These are phyloP conservation scores for Orientallactaga bullata DNA, from an alignment of 2,113 vertebrate genomes.

Conservation along the genomic window DNA sequence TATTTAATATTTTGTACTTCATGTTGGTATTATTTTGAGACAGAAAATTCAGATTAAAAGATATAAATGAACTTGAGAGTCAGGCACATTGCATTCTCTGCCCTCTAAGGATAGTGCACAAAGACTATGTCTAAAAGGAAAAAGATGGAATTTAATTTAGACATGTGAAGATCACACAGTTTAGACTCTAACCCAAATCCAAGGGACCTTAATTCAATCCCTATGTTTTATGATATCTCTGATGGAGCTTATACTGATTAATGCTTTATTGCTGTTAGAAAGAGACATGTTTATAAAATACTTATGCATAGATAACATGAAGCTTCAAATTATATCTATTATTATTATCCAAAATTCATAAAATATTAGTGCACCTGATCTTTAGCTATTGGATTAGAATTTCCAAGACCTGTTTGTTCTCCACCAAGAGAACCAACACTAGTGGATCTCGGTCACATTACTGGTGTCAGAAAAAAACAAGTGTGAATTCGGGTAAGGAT, in stretches of 20 bases:
- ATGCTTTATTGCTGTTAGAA: background rate
- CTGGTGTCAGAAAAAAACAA: background rate
- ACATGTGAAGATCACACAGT: background rate
- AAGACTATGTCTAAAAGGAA: background rate
- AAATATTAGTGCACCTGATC: background rate
- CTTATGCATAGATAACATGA: background rate
- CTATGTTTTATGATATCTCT: background rate
- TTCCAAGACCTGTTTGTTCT: background rate
- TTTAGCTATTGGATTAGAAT: background rate
- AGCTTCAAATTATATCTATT: background rate
- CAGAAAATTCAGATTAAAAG: constrained; percentile 35
- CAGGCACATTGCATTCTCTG: background rate
- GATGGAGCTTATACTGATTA: background rate
- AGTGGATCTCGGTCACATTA: background rate
- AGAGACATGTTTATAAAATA: background rate
- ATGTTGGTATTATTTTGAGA: constrained; percentile 39
- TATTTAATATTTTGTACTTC: background rate
- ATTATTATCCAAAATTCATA: background rate
- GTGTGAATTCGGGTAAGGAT: background rate
- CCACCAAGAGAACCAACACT: background rate
- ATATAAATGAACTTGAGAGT: background rate
- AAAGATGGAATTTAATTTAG: constrained; percentile 15
- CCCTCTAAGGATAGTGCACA: background rate
- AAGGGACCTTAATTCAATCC: background rate
- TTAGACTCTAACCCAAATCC: constrained; percentile 18